These are phyloP conservation scores for Calidris pugnax DNA, from an alignment of 2,113 vertebrate genomes.

Conservation along the genomic window DNA sequence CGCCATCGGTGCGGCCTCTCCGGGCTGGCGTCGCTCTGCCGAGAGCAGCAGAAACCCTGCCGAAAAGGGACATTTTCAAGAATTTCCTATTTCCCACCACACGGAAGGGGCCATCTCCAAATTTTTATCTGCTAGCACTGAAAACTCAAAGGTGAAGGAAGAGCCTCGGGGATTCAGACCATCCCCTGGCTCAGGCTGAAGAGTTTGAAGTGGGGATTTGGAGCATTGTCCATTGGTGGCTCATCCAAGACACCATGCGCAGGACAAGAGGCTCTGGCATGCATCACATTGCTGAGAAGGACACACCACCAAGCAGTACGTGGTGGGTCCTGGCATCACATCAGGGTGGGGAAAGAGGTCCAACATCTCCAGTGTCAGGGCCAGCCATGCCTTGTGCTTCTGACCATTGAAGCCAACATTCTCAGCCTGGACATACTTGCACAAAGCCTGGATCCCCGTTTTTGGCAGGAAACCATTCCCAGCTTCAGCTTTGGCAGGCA, in stretches of 20 bases:
- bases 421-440: accelerated
- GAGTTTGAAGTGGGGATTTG: accelerated
- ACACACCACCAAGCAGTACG: background rate
- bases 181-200: background rate
- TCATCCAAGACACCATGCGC: accelerated
- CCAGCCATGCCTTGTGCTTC: background rate
- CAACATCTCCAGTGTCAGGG: background rate
- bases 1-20: background rate
- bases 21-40: accelerated
- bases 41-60: background rate
- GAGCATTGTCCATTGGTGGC: background rate
- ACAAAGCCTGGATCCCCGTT: background rate
- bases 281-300: accelerated
- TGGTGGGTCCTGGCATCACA: background rate
- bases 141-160: background rate
- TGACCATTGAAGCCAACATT: background rate
- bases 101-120: accelerated
- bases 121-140: background rate
- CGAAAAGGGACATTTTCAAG: background rate
- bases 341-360: background rate
- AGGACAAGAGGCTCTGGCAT: background rate
- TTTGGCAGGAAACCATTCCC: background rate
- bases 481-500: background rate
- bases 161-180: accelerated
- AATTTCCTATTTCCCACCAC: background rate